Percentiles rank a stretch among this genome's conserved stretches.
Conservation (phyloP, 2,888 invertebrate species). For the Scaptomyza flava region DNA sequence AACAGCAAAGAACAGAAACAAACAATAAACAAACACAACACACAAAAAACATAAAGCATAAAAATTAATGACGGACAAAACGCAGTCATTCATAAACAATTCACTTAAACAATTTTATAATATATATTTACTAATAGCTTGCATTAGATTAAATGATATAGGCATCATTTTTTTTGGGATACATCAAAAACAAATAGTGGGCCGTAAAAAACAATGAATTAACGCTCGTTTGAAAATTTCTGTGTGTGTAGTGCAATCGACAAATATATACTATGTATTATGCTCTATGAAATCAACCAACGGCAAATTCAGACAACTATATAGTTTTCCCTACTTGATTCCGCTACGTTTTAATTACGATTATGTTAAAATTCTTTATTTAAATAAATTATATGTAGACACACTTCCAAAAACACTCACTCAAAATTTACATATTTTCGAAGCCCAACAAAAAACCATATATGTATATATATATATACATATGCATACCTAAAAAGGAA, state of each 20-base stretch:
- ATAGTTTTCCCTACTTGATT: constrained; percentile 48
- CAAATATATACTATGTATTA: constrained; percentile 31
- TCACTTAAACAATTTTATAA: constrained; percentile 66
- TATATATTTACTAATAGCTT: constrained; percentile 71
- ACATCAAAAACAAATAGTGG: constrained; percentile 8
- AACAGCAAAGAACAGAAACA: constrained; percentile 12
- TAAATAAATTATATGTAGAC: constrained; percentile 77
- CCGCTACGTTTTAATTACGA: constrained; percentile 65
- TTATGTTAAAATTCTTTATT: constrained; percentile 72
- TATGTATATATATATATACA: neutral
- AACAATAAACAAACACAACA: constrained; percentile 30
- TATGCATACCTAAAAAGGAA: constrained; percentile 14
- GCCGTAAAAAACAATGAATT: neutral
- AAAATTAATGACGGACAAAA: constrained; percentile 45
- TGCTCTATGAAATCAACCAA: constrained; percentile 38
- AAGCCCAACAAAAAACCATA: constrained; percentile 1
- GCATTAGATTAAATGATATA: constrained; percentile 58
- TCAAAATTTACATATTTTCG: neutral
- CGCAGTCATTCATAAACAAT: constrained; percentile 55
- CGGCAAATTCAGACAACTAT: constrained; percentile 22
- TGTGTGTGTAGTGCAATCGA: constrained; percentile 58
- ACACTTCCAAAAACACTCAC: constrained; percentile 32
- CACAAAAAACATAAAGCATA: constrained; percentile 35
- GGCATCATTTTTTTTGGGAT: constrained; percentile 32
- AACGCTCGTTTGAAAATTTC: constrained; percentile 39